Evolutionary conservation across 2,797 vertebrate genomes (phyloP), one percentile per base, ranked within the genome.

Genomic region (Oceanodroma leucorhoa): DNA sequence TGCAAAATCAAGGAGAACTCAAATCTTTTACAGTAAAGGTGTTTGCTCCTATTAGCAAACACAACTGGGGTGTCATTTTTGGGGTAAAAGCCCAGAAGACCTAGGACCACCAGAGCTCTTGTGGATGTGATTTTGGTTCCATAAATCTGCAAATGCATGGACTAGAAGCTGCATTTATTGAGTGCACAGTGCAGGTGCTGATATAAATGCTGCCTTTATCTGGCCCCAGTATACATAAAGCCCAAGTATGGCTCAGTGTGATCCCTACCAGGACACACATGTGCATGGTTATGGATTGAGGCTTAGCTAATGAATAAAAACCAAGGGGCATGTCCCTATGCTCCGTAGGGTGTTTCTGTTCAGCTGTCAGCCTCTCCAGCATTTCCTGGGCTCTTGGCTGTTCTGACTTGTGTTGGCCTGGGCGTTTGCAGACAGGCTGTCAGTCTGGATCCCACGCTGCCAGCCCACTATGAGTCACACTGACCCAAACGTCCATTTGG

Each of bases 241-340:
- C 45, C 54, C 41, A 55, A 24, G 38, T 1, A 11, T 24, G 50
- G 24, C 61, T 82, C 48, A 2, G 20, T 3, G 6, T 53, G 53
- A 26, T 32, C 43, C 38, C 50, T 21, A 7, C 22, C 40, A 84
- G 45, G 43, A 61, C 60, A 69, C 17, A 48, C 2, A 3, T 6
- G 6, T 0, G 0, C 12, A 38, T 83, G 41, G 46, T 65, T 61
- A 60, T 14, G 20, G 36, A 64, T 79, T 87, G 38, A 57, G 51
- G 41, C 26, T 72, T 36, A 48, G 26, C n/a, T 61, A 65, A 72
- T 57, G 83, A 61, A 51, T 38, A 34, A 48, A 65, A 89, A 34
- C 29, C 29, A 57, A 65, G 36, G 24, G 11, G 22, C 11, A 1
- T 16, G 57, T 5, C 23, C n/a, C 38, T 16, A 27, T 0, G 1